phyloP scores from a whole-genome alignment of 1,140 invertebrate species.

The Lutraria rhynchaena region DNA sequence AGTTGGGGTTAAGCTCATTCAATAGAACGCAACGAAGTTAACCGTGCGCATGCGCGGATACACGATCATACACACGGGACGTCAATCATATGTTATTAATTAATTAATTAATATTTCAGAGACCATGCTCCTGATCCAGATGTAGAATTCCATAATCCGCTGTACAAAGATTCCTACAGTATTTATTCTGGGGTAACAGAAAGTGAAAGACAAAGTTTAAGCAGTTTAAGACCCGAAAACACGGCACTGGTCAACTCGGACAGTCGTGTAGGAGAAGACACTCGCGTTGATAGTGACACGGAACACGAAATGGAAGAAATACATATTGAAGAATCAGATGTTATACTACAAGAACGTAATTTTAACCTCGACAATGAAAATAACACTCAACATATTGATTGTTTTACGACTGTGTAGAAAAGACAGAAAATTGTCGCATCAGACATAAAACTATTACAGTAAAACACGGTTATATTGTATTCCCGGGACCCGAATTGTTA shows the following conservation, averaged over 20 bases:
- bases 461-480: too few relatives aligned
- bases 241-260: not conserved
- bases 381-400: not conserved
- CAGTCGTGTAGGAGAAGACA: not conserved
- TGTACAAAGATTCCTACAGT: slow-evolving; percentile 17
- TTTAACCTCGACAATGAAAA: not conserved
- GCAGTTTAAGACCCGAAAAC: not conserved
- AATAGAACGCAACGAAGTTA: not conserved
- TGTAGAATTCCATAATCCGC: slow-evolving; percentile 46
- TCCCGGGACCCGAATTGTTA: too few relatives aligned
- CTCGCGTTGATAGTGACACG: not conserved
- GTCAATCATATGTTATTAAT: not conserved
- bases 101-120: not conserved
- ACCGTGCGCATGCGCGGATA: not conserved
- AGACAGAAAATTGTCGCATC: too few relatives aligned
- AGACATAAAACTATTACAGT: too few relatives aligned
- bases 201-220: not conserved
- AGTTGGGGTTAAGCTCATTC: not conserved
- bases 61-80: not conserved
- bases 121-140: slow-evolving; percentile 37
- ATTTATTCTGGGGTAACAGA: not conserved
- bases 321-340: not conserved
- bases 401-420: not conserved
- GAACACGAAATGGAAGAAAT: not conserved
- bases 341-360: not conserved